Percentiles rank a stretch among this genome's conserved stretches.
Evolutionary conservation across 2,888 invertebrate genomes (phyloP).

Genomic region (Elegia similella): DNA sequence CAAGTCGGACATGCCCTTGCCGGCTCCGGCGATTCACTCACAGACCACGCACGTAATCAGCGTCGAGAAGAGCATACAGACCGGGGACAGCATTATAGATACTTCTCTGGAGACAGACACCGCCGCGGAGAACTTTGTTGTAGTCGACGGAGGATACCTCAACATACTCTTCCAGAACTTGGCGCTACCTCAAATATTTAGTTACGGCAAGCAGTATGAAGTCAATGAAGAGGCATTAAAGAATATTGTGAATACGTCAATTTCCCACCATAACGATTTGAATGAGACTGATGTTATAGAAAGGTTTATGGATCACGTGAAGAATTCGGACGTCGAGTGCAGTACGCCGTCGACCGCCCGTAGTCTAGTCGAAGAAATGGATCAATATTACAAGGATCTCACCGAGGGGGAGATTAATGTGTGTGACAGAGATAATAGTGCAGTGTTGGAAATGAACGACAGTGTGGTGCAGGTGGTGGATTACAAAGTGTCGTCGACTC

Average conservation of each 20-base stretch:
- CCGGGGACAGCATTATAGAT: constrained; percentile 46
- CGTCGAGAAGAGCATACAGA: constrained; percentile 66
- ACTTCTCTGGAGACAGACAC: constrained; percentile 36
- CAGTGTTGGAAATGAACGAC: constrained; percentile 33
- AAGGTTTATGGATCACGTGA: constrained; percentile 57
- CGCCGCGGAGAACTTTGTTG: constrained; percentile 57
- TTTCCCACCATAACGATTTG: constrained; percentile 37
- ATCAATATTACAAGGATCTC: constrained; percentile 63
- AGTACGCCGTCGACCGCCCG: constrained; percentile 67
- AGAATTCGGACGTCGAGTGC: constrained; percentile 51
- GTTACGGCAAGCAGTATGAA: constrained; percentile 66
- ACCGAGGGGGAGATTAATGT: constrained; percentile 43
- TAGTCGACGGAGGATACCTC: constrained; percentile 68
- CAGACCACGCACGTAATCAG: constrained; percentile 30
- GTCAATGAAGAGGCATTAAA: constrained; percentile 69
- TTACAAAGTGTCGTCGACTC: constrained; percentile 12
- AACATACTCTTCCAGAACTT: constrained; percentile 70
- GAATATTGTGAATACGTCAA: constrained; percentile 59
- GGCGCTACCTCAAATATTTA: constrained; percentile 65
- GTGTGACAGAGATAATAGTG: constrained; percentile 28
- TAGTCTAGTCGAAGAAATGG: constrained; percentile 69
- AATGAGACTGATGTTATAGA: constrained; percentile 47
- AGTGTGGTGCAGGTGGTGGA: constrained; percentile 23
- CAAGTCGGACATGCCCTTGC: constrained; percentile 28
- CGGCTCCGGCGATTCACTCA: constrained; percentile 20